Evolutionary conservation across 2,888 invertebrate genomes (phyloP), one percentile per base, ranked within the genome.

Genomic region (Thymelicus lineola): DNA sequence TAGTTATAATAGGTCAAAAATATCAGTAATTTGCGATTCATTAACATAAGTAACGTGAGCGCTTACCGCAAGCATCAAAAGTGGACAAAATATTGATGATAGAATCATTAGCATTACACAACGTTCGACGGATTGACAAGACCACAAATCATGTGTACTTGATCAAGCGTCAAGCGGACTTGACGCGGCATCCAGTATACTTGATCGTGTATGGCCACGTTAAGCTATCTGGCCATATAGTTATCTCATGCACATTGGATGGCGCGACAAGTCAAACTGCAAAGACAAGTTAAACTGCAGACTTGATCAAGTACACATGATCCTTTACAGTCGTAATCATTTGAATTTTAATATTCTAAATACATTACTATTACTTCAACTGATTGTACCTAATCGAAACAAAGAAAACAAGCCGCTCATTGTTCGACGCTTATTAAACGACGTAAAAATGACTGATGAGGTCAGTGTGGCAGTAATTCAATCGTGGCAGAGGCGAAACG

Each of bases 381-480:
- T 62, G 42, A 53, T 14, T 62, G 15, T 64, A 73, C 55, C 66
- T 50, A 68, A 61, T 70, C 60, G 46, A 72, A 76, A 78, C 77
- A 79, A 80, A 78, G 76, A 72, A 74, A 75, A 73, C 73, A 76
- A 73, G 72, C 76, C 70, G 73, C 73, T 74, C 74, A 78, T 76
- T 77, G 78, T 77, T 79, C 75, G 75, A 76, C 79, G 77, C 75
- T 78, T 77, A 80, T 78, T 76, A 77, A 78, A 77, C 75, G 76
- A 75, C 73, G 78, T 78, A 77, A 79, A 84, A 84, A 83, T 82
- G 79, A 83, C 77, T 76, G 85, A 85, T 86, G 85, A 86, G 82
- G 83, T 86, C 86, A 86, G 77, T 78, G 77, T 85, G 84, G 84
- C 83, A 86, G 76, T 83, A 86, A 84, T 82, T 85, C 83, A 86